Conservation (phyloP, 2,113 vertebrate species). For the Phyllostomus hastatus region DNA sequence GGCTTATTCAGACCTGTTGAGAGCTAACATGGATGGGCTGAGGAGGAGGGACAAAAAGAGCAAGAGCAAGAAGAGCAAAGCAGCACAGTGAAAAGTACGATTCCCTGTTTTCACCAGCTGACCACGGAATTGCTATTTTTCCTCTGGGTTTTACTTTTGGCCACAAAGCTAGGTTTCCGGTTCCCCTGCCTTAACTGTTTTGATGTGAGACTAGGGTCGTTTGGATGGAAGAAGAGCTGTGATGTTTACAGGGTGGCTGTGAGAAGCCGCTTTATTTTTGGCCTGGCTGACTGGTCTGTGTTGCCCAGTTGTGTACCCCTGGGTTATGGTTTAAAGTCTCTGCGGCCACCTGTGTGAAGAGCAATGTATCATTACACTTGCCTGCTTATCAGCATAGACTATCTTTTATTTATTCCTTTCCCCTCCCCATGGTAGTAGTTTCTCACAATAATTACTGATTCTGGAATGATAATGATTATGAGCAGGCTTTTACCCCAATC, state of each 20-base stretch:
- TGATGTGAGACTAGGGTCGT: background rate
- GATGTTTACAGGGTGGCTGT: conserved; percentile 20
- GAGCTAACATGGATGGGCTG: conserved; percentile 98
- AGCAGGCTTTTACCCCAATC: background rate
- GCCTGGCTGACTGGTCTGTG: background rate
- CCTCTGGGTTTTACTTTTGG: conserved; percentile 9
- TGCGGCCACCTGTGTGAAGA: background rate
- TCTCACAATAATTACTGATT: background rate
- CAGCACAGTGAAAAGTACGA: conserved; percentile 88
- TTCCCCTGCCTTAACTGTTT: background rate
- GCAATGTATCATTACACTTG: conserved; percentile 40
- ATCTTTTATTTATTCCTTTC: background rate
- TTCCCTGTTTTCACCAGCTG: background rate
- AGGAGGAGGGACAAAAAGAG: conserved; percentile 99
- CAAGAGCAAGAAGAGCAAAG: conserved; percentile 98
- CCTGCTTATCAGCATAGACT: background rate
- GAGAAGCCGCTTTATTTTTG: conserved; percentile 22
- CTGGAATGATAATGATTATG: background rate
- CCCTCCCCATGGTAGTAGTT: background rate
- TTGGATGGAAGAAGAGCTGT: background rate
- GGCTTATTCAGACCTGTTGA: conserved; percentile 97
- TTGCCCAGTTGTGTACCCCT: background rate
- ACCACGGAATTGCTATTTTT: background rate
- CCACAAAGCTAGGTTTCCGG: conserved; percentile 9
- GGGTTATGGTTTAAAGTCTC: background rate